Evolutionary conservation across 1,140 invertebrate genomes (phyloP).

Genomic region (Brachionus asplanchnoidis): DNA sequence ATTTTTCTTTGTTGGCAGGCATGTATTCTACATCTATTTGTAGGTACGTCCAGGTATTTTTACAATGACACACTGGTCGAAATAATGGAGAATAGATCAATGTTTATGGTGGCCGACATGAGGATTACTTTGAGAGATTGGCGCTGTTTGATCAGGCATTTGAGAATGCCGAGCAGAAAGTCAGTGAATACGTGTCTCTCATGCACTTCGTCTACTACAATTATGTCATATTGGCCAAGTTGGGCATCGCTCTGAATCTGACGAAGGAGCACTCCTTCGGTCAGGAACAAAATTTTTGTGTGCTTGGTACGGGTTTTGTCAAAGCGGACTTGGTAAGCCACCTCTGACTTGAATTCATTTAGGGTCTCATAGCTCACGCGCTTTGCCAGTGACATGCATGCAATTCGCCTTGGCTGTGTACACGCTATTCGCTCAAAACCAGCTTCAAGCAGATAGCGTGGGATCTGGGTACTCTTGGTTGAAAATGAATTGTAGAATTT

Average conservation of each 20-base stretch:
- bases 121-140: slow-evolving; percentile 81
- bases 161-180: slow-evolving; percentile 84
- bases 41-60: slow-evolving; percentile 87
- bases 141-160: slow-evolving; percentile 75
- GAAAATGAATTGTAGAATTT: slow-evolving; percentile 6
- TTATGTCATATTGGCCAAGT: slow-evolving; percentile 56
- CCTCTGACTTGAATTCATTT: slow-evolving; percentile 74
- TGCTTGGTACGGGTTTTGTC: slow-evolving; percentile 81
- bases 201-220: slow-evolving; percentile 62
- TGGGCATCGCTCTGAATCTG: slow-evolving; percentile 61
- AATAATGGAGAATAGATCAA: slow-evolving; percentile 84
- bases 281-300: slow-evolving; percentile 90
- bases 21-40: slow-evolving; percentile 84
- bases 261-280: slow-evolving; percentile 81
- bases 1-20: slow-evolving; percentile 65
- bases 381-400: slow-evolving; percentile 85
- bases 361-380: slow-evolving; percentile 86
- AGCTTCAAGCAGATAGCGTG: slow-evolving; percentile 62
- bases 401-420: slow-evolving; percentile 89
- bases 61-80: slow-evolving; percentile 75
- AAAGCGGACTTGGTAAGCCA: slow-evolving; percentile 92
- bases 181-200: slow-evolving; percentile 91
- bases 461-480: slow-evolving; percentile 48
- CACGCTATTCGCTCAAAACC: slow-evolving; percentile 85
- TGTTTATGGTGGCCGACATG: slow-evolving; percentile 98